Percentiles rank a stretch among this genome's conserved stretches.
These are phyloP conservation scores for Pyrgus malvae DNA, from an alignment of 2,888 invertebrate species.

Conservation along the genomic window DNA sequence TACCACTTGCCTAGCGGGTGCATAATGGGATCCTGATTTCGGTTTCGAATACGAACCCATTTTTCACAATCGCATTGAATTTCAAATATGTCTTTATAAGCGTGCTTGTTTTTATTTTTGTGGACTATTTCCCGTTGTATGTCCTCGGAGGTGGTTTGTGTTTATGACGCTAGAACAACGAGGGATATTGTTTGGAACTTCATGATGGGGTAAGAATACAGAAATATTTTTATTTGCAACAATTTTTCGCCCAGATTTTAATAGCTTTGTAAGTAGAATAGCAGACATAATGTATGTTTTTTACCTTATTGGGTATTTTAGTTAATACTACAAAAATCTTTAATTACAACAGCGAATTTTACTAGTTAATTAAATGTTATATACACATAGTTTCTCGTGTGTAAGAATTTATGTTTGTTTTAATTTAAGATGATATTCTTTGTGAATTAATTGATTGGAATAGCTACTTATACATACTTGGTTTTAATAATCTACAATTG, in stretches of 20 bases:
- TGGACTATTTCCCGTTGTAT: slow-evolving; percentile 63
- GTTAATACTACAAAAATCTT: too few relatives aligned
- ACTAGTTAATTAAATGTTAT: too few relatives aligned
- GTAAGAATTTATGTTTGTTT: too few relatives aligned
- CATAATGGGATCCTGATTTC: slow-evolving; percentile 51
- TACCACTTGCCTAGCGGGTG: slow-evolving; percentile 51
- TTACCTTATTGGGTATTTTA: too few relatives aligned
- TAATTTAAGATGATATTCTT: too few relatives aligned
- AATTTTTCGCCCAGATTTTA: background rate
- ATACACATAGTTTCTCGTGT: too few relatives aligned
- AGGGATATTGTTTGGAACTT: slow-evolving; percentile 22
- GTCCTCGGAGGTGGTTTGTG: slow-evolving; percentile 56
- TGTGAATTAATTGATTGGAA: too few relatives aligned
- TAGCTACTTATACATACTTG: too few relatives aligned
- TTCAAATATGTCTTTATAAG: slow-evolving; percentile 77
- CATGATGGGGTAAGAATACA: slow-evolving; percentile 59
- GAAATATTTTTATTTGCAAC: background rate
- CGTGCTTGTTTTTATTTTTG: slow-evolving; percentile 59
- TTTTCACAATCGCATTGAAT: slow-evolving; percentile 76
- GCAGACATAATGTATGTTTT: too few relatives aligned
- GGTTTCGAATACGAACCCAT: slow-evolving; percentile 61
- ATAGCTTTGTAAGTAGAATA: too few relatives aligned
- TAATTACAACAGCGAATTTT: too few relatives aligned
- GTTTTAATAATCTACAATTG: too few relatives aligned
- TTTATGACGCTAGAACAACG: slow-evolving; percentile 23